Percentiles rank a stretch among this genome's conserved stretches.
phyloP scores from a whole-genome alignment of 2,113 vertebrate genomes.

The Pelecanoides urinatrix region DNA sequence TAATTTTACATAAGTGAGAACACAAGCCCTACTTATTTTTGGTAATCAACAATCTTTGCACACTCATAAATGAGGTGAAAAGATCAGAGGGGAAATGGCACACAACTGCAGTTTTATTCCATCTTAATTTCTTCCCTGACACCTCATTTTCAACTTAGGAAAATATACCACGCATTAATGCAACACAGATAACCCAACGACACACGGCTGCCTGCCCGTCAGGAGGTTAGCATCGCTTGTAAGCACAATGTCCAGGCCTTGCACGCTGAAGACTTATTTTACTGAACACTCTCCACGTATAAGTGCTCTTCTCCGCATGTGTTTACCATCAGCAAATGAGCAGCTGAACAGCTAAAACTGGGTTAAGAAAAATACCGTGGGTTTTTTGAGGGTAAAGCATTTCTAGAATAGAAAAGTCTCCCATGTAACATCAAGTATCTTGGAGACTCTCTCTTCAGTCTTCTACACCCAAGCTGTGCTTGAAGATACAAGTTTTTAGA shows the following conservation, averaged over 20 bases:
- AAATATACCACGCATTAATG: fast-evolving
- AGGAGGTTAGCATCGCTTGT: fast-evolving
- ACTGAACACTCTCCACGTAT: fast-evolving
- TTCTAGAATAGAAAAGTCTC: not conserved
- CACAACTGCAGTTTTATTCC: not conserved
- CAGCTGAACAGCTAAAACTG: not conserved
- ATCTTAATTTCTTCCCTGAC: not conserved
- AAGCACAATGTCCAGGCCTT: fast-evolving
- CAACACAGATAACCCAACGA: not conserved
- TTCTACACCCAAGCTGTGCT: not conserved
- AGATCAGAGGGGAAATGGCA: not conserved
- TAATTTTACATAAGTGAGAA: not conserved
- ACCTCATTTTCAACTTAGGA: not conserved
- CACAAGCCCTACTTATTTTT: not conserved
- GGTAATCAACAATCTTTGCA: not conserved
- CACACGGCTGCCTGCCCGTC: not conserved
- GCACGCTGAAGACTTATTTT: not conserved
- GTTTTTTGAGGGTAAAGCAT: not conserved
- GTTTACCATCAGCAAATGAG: not conserved
- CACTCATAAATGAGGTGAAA: not conserved
- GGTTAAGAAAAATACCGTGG: not conserved
- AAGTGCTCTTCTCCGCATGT: not conserved
- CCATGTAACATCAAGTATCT: not conserved
- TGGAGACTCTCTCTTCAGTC: not conserved
- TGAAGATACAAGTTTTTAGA: not conserved